Percentiles rank a stretch among this genome's conserved stretches.
These are phyloP conservation scores for Phyllostomus hastatus DNA, from an alignment of 2,113 vertebrate species.

Conservation along the genomic window DNA sequence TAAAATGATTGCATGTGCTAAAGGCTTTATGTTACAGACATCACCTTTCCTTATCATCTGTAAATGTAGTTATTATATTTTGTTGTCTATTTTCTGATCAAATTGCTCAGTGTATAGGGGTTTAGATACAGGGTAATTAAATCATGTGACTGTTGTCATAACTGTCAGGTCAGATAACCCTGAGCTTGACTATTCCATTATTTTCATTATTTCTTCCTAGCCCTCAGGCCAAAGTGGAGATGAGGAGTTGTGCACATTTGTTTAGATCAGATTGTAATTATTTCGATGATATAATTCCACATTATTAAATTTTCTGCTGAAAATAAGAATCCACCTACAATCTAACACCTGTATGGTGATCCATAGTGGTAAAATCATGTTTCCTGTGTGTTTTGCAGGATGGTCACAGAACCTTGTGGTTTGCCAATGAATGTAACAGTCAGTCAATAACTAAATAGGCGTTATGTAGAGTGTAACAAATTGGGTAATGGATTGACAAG, in stretches of 20 bases:
- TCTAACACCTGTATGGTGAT: not conserved
- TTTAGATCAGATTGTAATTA: slow-evolving; percentile 16
- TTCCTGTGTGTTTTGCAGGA: not conserved
- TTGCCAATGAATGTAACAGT: not conserved
- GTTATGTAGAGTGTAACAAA: not conserved
- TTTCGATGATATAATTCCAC: not conserved
- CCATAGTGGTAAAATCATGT: not conserved
- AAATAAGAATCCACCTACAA: slow-evolving; percentile 13
- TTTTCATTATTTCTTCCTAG: slow-evolving; percentile 1
- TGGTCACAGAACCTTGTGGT: too few species aligned
- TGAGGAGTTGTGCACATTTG: not conserved
- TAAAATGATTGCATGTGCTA: not conserved
- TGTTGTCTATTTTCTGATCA: not conserved
- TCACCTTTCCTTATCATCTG: not conserved
- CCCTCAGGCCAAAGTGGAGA: not conserved
- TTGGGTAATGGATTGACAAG: not conserved
- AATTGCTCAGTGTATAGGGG: not conserved
- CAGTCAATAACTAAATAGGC: not conserved
- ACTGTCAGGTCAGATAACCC: not conserved
- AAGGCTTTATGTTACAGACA: not conserved
- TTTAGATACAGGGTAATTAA: not conserved
- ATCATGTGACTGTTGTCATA: not conserved
- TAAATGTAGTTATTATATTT: not conserved
- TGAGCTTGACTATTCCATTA: not conserved
- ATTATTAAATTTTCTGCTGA: slow-evolving; percentile 2